Conservation (phyloP, 2,888 invertebrate species). For the Oligia latruncula region DNA sequence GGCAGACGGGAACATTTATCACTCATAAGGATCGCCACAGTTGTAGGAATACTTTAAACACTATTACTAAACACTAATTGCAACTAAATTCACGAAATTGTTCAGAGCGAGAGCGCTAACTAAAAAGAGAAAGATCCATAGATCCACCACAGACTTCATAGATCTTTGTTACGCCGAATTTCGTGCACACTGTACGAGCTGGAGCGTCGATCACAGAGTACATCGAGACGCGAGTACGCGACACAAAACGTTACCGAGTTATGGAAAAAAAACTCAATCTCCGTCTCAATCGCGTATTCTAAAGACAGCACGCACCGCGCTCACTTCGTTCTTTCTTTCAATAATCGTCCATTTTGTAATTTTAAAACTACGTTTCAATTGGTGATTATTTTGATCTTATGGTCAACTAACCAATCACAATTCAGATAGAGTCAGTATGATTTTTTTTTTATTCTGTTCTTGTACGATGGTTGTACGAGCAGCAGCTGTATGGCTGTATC, state of each 20-base stretch:
- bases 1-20: constrained; percentile 68
- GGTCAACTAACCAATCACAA: constrained; percentile 23
- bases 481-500: background rate
- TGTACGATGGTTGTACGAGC: no score
- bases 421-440: background rate
- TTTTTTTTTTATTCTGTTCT: constrained; percentile 17
- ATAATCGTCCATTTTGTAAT: constrained; percentile 33
- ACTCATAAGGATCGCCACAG: constrained; percentile 70
- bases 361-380: constrained; percentile 6
- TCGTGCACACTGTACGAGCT: constrained; percentile 30
- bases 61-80: constrained; percentile 65
- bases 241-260: constrained; percentile 41
- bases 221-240: constrained; percentile 32
- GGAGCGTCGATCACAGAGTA: constrained; percentile 9
- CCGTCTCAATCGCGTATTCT: background rate
- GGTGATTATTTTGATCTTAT: constrained; percentile 4
- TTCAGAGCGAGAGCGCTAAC: constrained; percentile 78
- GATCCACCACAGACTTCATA: constrained; percentile 75
- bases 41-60: constrained; percentile 54
- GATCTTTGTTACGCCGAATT: constrained; percentile 57
- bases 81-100: constrained; percentile 75
- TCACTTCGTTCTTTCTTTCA: constrained; percentile 10
- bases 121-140: constrained; percentile 81
- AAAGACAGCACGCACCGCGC: background rate
- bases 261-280: constrained; percentile 25